Base-by-base conservation (phyloP, 2,888 invertebrate genomes). In the Brachypterus glaber region DNA sequence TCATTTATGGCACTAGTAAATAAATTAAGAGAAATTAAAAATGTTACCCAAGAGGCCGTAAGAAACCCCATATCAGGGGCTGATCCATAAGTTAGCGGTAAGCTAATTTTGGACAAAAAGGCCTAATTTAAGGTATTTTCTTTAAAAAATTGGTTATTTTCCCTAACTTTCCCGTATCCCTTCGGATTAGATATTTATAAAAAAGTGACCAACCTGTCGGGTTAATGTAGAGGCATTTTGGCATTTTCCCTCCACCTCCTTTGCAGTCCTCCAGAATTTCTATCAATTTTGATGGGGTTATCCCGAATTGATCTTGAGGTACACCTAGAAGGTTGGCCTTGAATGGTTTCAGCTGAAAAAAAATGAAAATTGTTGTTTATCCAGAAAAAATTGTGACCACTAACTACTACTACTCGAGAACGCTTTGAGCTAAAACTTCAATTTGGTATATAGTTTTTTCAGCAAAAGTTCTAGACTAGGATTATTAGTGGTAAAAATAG, bases 161-260 rank as follows among this genome's bases (percentile, higher is more conserved):
- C n/a, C n/a, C n/a, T n/a, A 12, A 29, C 7, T 12, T 12, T n/a
- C 7, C 8, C 5, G 11, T 21, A 16, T 17, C 5, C 24, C 11
- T 12, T 13, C 27, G 12, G 27, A 7, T n/a, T 8, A 13, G 11
- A 32, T 11, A 18, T 4, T 35, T 11, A 3, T n/a, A 25, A 12
- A 29, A 24, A 18, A 40, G 9, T 14, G 16, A 16, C 14, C 32
- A 47, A 50, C 60, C 63, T 8, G 81, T 85, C 0, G 87, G 82
- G 45, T 83, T 83, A 5, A 80, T 57, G 63, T 86, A 86, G 55
- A 87, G 62, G 37, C 79, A 54, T 59, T 78, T 80, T 0, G 85
- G 85, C 74, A 82, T 79, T 55, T 68, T 72, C 43, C 53, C 57
- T 43, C 54, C 54, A 15, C 56, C 57, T 17, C 58, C 52, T 47